These are phyloP conservation scores for Melangyna quadrimaculata DNA, from an alignment of 2,888 invertebrate genomes.

Conservation along the genomic window DNA sequence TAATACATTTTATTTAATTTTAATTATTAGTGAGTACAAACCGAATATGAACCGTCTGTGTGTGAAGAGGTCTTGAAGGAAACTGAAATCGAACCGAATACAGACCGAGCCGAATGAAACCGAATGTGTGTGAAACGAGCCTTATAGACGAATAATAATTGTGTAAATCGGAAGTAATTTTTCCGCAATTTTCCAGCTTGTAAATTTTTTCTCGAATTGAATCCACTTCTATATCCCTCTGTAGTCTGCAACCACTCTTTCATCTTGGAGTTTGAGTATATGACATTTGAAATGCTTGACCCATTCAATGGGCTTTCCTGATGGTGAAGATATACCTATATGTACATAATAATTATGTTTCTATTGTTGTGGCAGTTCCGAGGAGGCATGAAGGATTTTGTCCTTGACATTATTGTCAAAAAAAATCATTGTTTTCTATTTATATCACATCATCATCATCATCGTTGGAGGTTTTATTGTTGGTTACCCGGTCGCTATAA, in stretches of 20 bases:
- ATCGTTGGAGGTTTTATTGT: not conserved
- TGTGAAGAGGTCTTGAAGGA: no score
- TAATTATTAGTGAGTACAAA: no score
- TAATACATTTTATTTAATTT: no score
- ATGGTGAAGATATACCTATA: no score
- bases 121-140: no score
- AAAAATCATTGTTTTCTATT: slow-evolving; percentile 69
- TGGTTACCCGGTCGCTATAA: not conserved
- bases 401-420: slow-evolving; percentile 67
- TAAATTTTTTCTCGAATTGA: not conserved
- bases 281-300: slow-evolving; percentile 31
- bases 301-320: slow-evolving; percentile 11
- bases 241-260: not conserved
- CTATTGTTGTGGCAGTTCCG: not conserved
- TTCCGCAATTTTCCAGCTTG: slow-evolving; percentile 34
- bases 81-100: no score
- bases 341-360: not conserved
- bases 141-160: slow-evolving; percentile 26
- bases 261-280: not conserved
- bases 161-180: slow-evolving; percentile 23
- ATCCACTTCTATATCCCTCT: not conserved
- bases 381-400: not conserved
- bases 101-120: no score
- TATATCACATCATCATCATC: slow-evolving; percentile 10
- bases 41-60: no score